Evolutionary conservation across 2,797 vertebrate species (phyloP), one percentile per base, ranked within the genome.

Genomic region (Helarctos malayanus): DNA sequence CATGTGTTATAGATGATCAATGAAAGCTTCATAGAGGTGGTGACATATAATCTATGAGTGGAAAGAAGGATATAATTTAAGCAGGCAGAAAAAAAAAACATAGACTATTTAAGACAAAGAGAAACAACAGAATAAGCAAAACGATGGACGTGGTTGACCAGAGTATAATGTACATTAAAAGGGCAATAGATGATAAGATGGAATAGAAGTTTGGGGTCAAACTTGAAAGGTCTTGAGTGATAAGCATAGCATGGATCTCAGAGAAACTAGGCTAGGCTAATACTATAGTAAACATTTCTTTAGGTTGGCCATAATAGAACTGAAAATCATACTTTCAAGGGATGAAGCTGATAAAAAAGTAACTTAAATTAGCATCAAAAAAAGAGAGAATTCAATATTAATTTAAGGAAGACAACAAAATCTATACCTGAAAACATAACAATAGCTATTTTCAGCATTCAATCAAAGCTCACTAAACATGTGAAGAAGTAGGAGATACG

Each of bases 51-150:
- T 32, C 32, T 87, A 49, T 49, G 13, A 16, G n/a, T 83, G 21
- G 29, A 61, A 83, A 75, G 35, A 95, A 75, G 4, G 12, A 45
- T n/a, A n/a, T 32, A 56, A 78, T 52, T 93, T 85, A 25, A 96
- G 49, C 1, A 93, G 54, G 29, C 23, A 94, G 54, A 19, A 59
- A 19, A 84, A 84, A 83, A 85, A 88, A 85, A 5, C 32, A 15
- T 5, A 49, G 76, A 14, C 4, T 45, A 63, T 63, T 86, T 79
- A 32, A 69, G 68, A 88, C 9, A 92, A 96, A 81, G 75, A 29
- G 7, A 80, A 27, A 68, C 45, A 94, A 85, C 1, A 68, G 3
- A 69, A 97, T 45, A 85, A 93, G 68, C 10, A 71, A 79, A 96
- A 86, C 7, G 65, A 84, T 18, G 3, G 16, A 47, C 19, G 3